Base-by-base conservation (phyloP, 23 tunicate species). In the Clavelina lepadiformis region DNA sequence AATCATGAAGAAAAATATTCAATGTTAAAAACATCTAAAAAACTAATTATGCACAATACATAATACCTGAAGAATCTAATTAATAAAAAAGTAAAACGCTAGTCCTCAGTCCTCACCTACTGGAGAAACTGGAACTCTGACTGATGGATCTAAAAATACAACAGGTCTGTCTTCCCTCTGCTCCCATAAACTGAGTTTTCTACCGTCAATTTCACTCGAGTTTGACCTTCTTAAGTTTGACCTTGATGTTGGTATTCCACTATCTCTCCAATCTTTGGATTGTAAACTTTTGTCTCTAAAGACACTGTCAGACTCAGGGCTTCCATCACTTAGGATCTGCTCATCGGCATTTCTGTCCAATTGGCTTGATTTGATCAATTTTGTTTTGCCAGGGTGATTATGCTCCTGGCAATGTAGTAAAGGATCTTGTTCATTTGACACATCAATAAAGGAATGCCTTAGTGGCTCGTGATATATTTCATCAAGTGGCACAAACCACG, bases 121-220 rank as follows among this genome's bases (percentile, higher is more conserved):
- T n/a, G n/a, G n/a, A n/a, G n/a, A n/a, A n/a, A n/a, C n/a, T n/a
- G n/a, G n/a, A n/a, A n/a, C n/a, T n/a, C n/a, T n/a, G n/a, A n/a
- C n/a, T n/a, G n/a, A n/a, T n/a, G n/a, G n/a, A n/a, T n/a, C 83
- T 13, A 86, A 45, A 65, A 86, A 77, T 37, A 86, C 49, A 22
- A 86, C 94, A 6, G 94, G 94, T 38, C 94, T 63, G 6, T 78
- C 94, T 49, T 86, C 94, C 35, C 85, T 33, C 29, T 78, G 84
- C 35, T 86, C 82, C 94, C 94, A 86, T 4, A 41, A 22, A 71
- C 78, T 70, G n/a, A 60, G 84, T 51, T 58, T 67, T 54, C 68
- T 78, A 51, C 51, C 51, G n/a, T 78, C 84, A 3, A 55, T 68
- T 2, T 78, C 84, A 46, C 61, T 78, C 5, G 82, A 76, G 31